phyloP scores from a whole-genome alignment of 2,888 invertebrate species.

The Cerceris ruficornis region DNA sequence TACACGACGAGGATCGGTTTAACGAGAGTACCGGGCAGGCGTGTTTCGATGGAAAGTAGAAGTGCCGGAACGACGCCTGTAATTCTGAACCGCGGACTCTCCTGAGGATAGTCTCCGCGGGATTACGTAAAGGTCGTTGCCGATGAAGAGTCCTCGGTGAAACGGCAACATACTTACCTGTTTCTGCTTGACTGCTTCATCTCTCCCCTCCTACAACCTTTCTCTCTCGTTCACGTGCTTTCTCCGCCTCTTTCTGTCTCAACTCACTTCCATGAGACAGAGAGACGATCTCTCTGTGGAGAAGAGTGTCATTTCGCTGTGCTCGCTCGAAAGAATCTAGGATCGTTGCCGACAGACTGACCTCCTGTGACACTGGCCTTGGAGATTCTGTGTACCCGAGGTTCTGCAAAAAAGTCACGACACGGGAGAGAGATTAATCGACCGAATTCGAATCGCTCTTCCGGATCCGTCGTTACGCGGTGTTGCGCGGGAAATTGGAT shows the following conservation, averaged over 20 bases:
- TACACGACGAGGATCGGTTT: background rate
- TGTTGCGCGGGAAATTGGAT: too few relatives aligned
- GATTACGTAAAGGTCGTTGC: constrained; percentile 75
- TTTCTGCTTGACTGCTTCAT: constrained; percentile 14
- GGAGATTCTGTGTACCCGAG: constrained; percentile 26
- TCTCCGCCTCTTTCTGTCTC: too few relatives aligned
- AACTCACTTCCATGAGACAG: constrained; percentile 8
- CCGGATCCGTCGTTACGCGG: background rate
- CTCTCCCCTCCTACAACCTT: background rate
- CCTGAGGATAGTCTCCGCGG: constrained; percentile 38
- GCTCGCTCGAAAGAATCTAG: constrained; percentile 31
- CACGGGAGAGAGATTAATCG: constrained; percentile 23
- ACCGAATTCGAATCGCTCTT: background rate
- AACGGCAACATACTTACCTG: constrained; percentile 35
- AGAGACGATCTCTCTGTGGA: constrained; percentile 9
- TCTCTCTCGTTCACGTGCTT: constrained; percentile 12
- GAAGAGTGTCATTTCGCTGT: background rate
- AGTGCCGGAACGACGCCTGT: constrained; percentile 51
- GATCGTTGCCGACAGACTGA: constrained; percentile 17
- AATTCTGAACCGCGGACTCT: constrained; percentile 57
- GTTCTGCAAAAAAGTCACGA: constrained; percentile 32
- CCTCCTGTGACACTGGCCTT: constrained; percentile 64
- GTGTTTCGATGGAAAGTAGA: constrained; percentile 68
- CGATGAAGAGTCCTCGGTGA: constrained; percentile 64
- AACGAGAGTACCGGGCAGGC: background rate